Evolutionary conservation across 2,888 invertebrate species (phyloP).

Genomic region (Timema cristinae): DNA sequence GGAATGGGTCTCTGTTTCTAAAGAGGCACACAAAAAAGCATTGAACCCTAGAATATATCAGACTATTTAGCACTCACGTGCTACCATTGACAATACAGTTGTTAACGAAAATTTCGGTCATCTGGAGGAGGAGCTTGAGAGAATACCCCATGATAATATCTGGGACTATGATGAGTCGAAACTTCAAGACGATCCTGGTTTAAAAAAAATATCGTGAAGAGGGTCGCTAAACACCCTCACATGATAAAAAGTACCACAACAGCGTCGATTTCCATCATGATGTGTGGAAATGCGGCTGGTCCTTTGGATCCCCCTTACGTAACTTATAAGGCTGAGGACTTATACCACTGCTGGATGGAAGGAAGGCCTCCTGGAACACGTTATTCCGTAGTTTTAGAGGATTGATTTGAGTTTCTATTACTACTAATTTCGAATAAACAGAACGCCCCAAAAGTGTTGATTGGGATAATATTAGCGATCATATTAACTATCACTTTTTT

Average conservation of each 20-base stretch:
- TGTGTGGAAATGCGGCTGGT: not conserved
- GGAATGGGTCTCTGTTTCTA: too few relatives aligned
- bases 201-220: not conserved
- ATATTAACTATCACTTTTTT: not conserved
- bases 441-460: too few relatives aligned
- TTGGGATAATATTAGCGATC: not conserved
- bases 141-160: not conserved
- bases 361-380: not conserved
- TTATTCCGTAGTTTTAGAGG: too few relatives aligned
- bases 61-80: too few relatives aligned
- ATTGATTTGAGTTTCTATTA: too few relatives aligned
- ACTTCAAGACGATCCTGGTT: too few relatives aligned
- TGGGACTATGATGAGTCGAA: too few relatives aligned
- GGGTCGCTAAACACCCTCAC: not conserved
- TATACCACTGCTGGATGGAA: not conserved
- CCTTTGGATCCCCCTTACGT: not conserved
- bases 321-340: not conserved
- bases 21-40: too few relatives aligned
- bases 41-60: too few relatives aligned
- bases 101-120: not conserved
- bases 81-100: too few relatives aligned
- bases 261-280: not conserved
- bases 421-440: too few relatives aligned
- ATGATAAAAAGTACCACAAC: not conserved
- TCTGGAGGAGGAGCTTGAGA: not conserved